phyloP scores from a whole-genome alignment of 2,113 vertebrate species.

The Sylvilagus bachmani region DNA sequence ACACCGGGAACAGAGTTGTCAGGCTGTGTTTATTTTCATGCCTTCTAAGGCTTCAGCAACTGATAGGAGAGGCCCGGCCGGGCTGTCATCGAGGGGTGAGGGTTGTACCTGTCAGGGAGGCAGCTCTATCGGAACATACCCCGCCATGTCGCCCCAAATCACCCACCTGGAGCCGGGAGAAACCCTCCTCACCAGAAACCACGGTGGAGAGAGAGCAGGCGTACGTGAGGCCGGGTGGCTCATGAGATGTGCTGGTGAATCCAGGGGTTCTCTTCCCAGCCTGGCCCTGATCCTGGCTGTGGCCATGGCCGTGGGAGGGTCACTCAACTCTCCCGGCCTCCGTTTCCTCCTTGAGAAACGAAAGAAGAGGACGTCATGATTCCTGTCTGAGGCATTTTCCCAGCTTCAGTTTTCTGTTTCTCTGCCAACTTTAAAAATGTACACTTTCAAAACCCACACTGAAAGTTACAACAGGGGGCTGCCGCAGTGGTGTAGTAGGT shows the following conservation, averaged over 20 bases:
- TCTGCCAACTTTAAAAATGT: constrained; percentile 2
- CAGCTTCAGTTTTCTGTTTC: background rate
- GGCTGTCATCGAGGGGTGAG: background rate
- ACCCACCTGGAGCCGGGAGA: background rate
- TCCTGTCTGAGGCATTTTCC: background rate
- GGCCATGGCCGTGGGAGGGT: background rate
- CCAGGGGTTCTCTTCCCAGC: background rate
- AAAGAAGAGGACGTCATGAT: background rate
- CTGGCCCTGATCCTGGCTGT: background rate
- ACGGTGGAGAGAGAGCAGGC: background rate
- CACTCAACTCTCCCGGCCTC: background rate
- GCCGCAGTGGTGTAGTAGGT: too few species aligned
- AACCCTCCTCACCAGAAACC: background rate
- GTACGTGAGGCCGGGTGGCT: background rate
- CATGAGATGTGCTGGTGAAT: background rate
- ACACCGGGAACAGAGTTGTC: constrained; percentile 85
- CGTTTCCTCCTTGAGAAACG: background rate
- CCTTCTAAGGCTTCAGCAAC: constrained; percentile 26
- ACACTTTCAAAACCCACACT: constrained; percentile 31
- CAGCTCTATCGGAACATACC: background rate
- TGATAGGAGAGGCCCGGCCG: constrained; percentile 36
- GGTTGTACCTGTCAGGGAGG: background rate
- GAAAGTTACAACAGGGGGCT: constrained; percentile 10
- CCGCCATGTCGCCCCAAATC: background rate
- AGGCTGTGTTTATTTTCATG: constrained; percentile 80